Conservation (phyloP, 2,113 vertebrate species). For the Pampusana beccarii region DNA sequence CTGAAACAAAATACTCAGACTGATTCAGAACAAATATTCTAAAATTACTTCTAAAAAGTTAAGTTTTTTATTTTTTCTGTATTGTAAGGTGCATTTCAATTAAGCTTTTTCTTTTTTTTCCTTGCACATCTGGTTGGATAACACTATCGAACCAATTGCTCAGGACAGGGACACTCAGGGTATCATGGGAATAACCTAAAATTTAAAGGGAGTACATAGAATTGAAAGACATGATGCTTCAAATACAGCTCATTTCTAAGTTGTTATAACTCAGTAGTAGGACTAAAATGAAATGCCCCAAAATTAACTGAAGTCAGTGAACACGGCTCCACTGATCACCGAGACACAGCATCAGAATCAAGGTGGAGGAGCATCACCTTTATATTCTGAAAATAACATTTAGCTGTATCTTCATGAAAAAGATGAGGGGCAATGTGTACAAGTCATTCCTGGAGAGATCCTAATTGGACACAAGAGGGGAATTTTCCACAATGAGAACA, state of each 20-base stretch:
- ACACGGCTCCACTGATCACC: background rate
- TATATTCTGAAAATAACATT: background rate
- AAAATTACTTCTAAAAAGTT: background rate
- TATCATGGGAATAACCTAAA: no score
- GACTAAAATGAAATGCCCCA: background rate
- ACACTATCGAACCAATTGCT: no score
- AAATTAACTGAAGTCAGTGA: background rate
- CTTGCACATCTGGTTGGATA: background rate
- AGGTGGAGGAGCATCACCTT: background rate
- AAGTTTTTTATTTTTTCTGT: rapidly evolving
- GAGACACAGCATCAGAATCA: background rate
- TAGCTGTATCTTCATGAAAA: background rate
- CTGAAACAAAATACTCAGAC: background rate
- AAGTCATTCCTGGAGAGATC: no score
- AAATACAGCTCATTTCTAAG: background rate
- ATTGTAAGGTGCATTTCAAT: background rate
- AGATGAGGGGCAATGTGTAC: no score
- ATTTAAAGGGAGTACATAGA: background rate
- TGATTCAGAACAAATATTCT: background rate
- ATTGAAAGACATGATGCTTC: background rate
- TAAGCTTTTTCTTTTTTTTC: background rate
- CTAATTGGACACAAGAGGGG: no score
- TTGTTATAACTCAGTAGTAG: background rate
- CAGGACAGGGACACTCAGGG: background rate
- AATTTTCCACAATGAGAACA: no score